Percentiles rank a stretch among this genome's conserved stretches.
These are phyloP conservation scores for Scaptomyza montana DNA, from an alignment of 1,140 invertebrate species.

Conservation along the genomic window DNA sequence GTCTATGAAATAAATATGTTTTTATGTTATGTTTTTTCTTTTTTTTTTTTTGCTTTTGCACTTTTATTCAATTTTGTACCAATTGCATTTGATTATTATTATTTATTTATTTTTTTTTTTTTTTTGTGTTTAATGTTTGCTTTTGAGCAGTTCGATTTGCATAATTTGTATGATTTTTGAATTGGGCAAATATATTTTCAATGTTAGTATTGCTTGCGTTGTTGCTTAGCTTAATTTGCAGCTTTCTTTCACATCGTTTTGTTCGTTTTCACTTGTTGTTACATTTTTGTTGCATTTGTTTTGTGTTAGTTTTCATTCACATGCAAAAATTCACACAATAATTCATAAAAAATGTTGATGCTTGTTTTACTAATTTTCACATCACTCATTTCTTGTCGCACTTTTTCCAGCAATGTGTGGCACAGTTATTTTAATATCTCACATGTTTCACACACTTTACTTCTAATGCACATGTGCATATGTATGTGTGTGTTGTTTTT, in stretches of 20 bases:
- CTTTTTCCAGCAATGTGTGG: constrained; percentile 55
- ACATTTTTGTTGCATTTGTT: constrained; percentile 36
- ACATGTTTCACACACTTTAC: no score
- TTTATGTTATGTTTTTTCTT: constrained; percentile 2
- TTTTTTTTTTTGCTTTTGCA: no score
- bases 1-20: constrained; percentile 22
- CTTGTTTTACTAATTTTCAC: constrained; percentile 52
- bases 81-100: constrained; percentile 9
- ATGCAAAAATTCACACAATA: constrained; percentile 81
- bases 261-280: constrained; percentile 50
- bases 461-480: constrained; percentile 6
- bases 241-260: constrained; percentile 54
- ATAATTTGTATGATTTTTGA: constrained; percentile 29
- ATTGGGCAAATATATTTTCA: constrained; percentile 15
- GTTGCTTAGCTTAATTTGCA: constrained; percentile 14
- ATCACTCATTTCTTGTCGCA: constrained; percentile 48
- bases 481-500: constrained; percentile 22
- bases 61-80: constrained; percentile 31
- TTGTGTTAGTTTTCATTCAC: constrained; percentile 66
- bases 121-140: constrained; percentile 2
- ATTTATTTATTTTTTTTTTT: constrained; percentile 8
- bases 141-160: constrained; percentile 34
- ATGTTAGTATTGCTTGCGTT: neutral
- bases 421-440: constrained; percentile 56
- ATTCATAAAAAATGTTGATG: constrained; percentile 63